Percentiles rank a stretch among this genome's conserved stretches.
These are phyloP conservation scores for Ceratosolen solmsi DNA, from an alignment of 1,140 invertebrate genomes.

Conservation along the genomic window DNA sequence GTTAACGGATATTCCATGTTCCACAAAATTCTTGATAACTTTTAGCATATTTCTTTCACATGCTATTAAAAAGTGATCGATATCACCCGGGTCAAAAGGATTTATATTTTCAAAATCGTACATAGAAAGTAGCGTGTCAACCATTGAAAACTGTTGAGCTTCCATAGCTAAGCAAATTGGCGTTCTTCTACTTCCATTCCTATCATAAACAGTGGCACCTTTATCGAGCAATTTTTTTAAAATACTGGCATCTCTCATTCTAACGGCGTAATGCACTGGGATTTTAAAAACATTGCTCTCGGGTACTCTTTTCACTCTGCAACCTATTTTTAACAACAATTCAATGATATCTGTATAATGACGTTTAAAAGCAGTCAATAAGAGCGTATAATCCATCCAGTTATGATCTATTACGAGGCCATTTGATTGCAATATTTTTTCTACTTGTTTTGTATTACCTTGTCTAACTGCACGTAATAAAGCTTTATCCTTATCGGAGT, in stretches of 20 bases:
- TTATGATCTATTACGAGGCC: not conserved
- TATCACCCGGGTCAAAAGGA: not conserved
- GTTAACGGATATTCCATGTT: conserved; percentile 19
- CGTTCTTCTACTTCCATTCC: not conserved
- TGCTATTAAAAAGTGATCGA: conserved; percentile 29
- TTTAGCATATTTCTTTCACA: conserved; percentile 24
- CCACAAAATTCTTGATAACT: conserved; percentile 12
- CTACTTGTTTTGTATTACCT: not conserved
- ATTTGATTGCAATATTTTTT: conserved; percentile 14
- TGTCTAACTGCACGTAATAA: conserved; percentile 6
- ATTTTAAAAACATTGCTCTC: conserved; percentile 3
- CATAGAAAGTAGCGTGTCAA: conserved; percentile 25
- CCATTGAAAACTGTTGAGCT: conserved; percentile 9
- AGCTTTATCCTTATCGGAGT: not conserved
- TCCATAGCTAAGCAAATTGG: conserved; percentile 16
- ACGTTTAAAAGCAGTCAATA: conserved; percentile 2
- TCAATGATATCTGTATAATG: not conserved
- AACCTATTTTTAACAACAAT: conserved; percentile 10
- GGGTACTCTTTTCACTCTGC: conserved; percentile 21
- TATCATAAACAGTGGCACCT: conserved; percentile 6
- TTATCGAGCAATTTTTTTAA: conserved; percentile 9
- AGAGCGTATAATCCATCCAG: conserved; percentile 31
- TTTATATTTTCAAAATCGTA: conserved; percentile 29
- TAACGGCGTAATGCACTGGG: conserved; percentile 24
- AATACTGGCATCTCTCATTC: conserved; percentile 13